Evolutionary conservation across 2,888 invertebrate species (phyloP).

Genomic region (Drosophila eohydei): DNA sequence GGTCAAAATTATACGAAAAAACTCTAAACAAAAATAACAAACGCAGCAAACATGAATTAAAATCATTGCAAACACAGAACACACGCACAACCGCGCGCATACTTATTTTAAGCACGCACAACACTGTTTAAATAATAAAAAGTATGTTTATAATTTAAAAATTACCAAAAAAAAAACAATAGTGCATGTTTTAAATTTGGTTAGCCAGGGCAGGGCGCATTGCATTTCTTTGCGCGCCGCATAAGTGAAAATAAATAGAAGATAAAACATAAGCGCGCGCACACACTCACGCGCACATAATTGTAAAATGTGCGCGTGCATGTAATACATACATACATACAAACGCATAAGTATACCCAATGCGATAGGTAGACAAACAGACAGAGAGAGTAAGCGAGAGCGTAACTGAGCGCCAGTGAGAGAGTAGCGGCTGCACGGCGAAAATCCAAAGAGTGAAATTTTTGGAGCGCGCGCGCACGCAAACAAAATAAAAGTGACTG

Average conservation of each 20-base stretch:
- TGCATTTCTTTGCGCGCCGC: slow-evolving; percentile 67
- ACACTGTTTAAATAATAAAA: slow-evolving; percentile 29
- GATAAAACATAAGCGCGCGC: slow-evolving; percentile 58
- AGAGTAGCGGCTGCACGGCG: slow-evolving; percentile 27
- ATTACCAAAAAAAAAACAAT: slow-evolving; percentile 5
- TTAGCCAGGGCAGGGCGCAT: slow-evolving; percentile 32
- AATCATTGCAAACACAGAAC: slow-evolving; percentile 14
- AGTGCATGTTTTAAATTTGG: slow-evolving; percentile 49
- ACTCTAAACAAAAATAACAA: slow-evolving; percentile 42
- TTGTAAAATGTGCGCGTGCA: slow-evolving; percentile 36
- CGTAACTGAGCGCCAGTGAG: slow-evolving; percentile 26
- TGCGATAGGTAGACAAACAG: slow-evolving; percentile 29
- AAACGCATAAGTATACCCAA: slow-evolving; percentile 37
- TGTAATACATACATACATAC: slow-evolving; percentile 27
- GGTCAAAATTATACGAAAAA: slow-evolving; percentile 67
- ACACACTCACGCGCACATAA: slow-evolving; percentile 14
- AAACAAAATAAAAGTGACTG: slow-evolving; percentile 52
- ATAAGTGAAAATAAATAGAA: slow-evolving; percentile 79
- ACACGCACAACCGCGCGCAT: slow-evolving; percentile 12
- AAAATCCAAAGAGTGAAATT: slow-evolving; percentile 23
- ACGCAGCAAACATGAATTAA: slow-evolving; percentile 42
- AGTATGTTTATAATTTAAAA: slow-evolving; percentile 52
- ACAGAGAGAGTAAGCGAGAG: slow-evolving; percentile 18
- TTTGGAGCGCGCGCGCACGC: slow-evolving; percentile 59
- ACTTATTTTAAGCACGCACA: slow-evolving; percentile 35